Percentiles rank a stretch among this genome's conserved stretches.
These are phyloP conservation scores for Anolis sagrei DNA, from an alignment of 2,113 vertebrate genomes.

Conservation along the genomic window DNA sequence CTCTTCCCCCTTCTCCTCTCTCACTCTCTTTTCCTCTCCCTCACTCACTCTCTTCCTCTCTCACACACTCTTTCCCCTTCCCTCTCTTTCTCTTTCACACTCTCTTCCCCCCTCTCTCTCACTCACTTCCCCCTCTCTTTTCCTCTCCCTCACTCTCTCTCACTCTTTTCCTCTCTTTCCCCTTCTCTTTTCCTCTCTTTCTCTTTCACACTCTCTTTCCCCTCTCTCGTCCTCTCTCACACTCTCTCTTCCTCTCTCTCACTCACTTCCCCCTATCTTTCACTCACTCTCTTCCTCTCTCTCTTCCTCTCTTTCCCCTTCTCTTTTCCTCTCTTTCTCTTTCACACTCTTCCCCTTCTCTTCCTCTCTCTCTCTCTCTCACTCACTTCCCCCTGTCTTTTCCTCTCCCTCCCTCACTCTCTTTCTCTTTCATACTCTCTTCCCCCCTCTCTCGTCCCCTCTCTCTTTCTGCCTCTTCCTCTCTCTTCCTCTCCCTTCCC, in stretches of 20 bases:
- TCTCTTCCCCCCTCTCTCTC: slow-evolving; percentile 70
- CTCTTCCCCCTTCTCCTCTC: too few relatives aligned
- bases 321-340: too few relatives aligned
- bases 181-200: too few relatives aligned
- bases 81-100: too few relatives aligned
- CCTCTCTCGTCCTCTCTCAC: neutral
- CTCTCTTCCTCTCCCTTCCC: too few relatives aligned
- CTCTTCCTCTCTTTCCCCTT: too few relatives aligned
- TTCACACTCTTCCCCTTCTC: too few relatives aligned
- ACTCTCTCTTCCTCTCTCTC: neutral
- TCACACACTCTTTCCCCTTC: too few relatives aligned
- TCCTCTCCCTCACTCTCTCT: slow-evolving; percentile 17
- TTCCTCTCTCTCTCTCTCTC: neutral
- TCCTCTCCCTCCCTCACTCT: neutral
- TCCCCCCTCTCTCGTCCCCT: too few relatives aligned
- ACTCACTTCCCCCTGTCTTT: neutral
- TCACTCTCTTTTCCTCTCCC: slow-evolving; percentile 32
- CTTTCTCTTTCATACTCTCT: too few relatives aligned
- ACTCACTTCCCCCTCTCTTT: neutral
- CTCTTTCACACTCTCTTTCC: neutral
- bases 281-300: slow-evolving; percentile 68
- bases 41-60: slow-evolving; percentile 74
- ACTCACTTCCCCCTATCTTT: too few relatives aligned
- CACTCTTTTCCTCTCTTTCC: neutral
- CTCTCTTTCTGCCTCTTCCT: too few relatives aligned